These are phyloP conservation scores for Drosophila cracens DNA, from an alignment of 2,888 invertebrate species.

Conservation along the genomic window DNA sequence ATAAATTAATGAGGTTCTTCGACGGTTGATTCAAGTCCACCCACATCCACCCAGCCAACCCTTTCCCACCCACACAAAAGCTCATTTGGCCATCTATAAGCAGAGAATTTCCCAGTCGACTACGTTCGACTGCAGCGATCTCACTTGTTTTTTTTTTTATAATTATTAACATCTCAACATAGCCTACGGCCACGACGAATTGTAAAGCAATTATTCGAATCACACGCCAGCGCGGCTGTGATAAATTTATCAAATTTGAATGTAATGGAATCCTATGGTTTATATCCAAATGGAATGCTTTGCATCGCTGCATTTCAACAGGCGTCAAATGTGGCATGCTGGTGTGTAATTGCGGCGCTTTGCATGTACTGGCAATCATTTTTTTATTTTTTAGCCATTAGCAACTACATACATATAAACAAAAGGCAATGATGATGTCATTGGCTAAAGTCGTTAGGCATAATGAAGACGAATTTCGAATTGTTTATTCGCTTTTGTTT, in stretches of 20 bases:
- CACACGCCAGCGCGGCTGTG: slow-evolving; percentile 58
- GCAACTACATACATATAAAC: slow-evolving; percentile 28
- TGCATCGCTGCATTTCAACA: slow-evolving; percentile 73
- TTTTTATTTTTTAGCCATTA: slow-evolving; percentile 24
- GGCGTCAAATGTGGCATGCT: slow-evolving; percentile 39
- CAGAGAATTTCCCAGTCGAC: background rate
- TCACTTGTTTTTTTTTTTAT: slow-evolving; percentile 13
- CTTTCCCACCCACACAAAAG: background rate
- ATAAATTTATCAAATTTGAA: slow-evolving; percentile 57
- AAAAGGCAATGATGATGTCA: slow-evolving; percentile 63
- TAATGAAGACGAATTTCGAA: slow-evolving; percentile 71
- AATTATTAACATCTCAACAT: slow-evolving; percentile 37
- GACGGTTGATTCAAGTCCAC: background rate
- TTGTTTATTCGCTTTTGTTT: slow-evolving; percentile 53
- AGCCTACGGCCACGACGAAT: slow-evolving; percentile 48
- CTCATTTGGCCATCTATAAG: background rate
- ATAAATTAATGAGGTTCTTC: background rate
- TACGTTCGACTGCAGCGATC: background rate
- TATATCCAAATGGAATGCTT: slow-evolving; percentile 28
- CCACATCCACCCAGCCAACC: background rate
- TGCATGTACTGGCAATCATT: slow-evolving; percentile 4
- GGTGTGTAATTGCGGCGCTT: slow-evolving; percentile 19
- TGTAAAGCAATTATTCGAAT: slow-evolving; percentile 78
- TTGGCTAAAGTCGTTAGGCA: slow-evolving; percentile 51
- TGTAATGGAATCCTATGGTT: slow-evolving; percentile 35